Evolutionary conservation across 2,888 invertebrate genomes (phyloP), one percentile per base, ranked within the genome.

Genomic region (Fragum fragum): DNA sequence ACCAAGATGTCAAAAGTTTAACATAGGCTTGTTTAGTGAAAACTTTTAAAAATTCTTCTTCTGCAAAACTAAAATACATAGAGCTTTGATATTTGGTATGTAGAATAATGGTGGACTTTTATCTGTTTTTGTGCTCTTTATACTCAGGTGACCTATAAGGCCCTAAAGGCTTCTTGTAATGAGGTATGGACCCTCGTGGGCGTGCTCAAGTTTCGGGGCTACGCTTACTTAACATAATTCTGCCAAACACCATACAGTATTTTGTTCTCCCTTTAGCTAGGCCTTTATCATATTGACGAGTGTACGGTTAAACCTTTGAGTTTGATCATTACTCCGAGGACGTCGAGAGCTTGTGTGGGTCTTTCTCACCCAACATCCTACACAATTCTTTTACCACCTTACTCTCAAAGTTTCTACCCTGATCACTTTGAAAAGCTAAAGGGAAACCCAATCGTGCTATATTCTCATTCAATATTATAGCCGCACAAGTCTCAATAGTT

Each of bases 311-410:
- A 83, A 80, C 21, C 77, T 32, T 36, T 81, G 80, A 21, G 53
- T 69, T 26, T 73, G 78, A 16, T 81, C 83, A 73, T 87, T 87
- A 23, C 81, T 47, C 47, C 72, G 52, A 1, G 85, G 85, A 28
- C 83, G 76, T 36, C 79, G 39, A 0, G 80, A 42, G 16, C 70
- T 83, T 21, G 75, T 80, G 18, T 77, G 21, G 11, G 74, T 72
- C 39, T 83, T 81, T 39, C 53, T 7, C 14, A 75, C 55, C 29
- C 75, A 79, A 29, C 72, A 71, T 63, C 28, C 47, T 23, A 29
- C 75, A 79, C 6, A 79, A 63, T 9, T 75, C 57, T 36, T 42
- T 70, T 28, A 79, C 53, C 28, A 76, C 26, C 23, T 55, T 42
- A 55, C 76, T 76, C n/a, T n/a, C n/a, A n/a, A n/a, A n/a, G n/a